Evolutionary conservation across 2,113 vertebrate genomes (phyloP).

Genomic region (Balaeniceps rex): DNA sequence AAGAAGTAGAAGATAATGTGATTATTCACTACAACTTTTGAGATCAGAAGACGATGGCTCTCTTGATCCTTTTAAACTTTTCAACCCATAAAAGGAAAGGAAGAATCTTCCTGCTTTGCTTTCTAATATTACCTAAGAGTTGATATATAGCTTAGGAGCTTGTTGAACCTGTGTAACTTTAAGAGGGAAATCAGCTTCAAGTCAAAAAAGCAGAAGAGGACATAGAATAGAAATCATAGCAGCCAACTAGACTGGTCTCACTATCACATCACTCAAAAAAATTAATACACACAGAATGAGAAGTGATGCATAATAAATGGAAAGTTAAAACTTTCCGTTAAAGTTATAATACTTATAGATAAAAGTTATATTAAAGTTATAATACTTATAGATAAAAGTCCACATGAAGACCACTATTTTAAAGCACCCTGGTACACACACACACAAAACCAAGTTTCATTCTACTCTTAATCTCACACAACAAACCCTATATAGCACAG

Average conservation of each 20-base stretch:
- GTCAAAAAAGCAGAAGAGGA: not conserved
- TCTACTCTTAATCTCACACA: not conserved
- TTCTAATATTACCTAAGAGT: not conserved
- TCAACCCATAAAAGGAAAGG: not conserved
- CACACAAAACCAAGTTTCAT: not conserved
- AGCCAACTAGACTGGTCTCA: not conserved
- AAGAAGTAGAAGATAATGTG: not conserved
- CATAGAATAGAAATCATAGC: fast-evolving
- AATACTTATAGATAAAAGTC: not conserved
- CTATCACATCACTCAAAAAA: not conserved
- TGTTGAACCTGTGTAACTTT: not conserved
- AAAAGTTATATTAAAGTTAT: not conserved
- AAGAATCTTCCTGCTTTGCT: not conserved
- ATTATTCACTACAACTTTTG: not conserved
- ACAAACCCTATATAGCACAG: not conserved
- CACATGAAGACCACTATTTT: not conserved
- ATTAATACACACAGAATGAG: not conserved
- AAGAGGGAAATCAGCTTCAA: not conserved
- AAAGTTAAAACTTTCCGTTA: not conserved
- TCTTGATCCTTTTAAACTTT: not conserved
- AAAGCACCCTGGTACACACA: not conserved
- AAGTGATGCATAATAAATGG: not conserved
- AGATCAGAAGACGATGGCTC: not conserved
- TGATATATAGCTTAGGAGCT: not conserved
- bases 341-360: not conserved